Conservation (phyloP, 2,113 vertebrate species). For the Paracanthobrama guichenoti region DNA sequence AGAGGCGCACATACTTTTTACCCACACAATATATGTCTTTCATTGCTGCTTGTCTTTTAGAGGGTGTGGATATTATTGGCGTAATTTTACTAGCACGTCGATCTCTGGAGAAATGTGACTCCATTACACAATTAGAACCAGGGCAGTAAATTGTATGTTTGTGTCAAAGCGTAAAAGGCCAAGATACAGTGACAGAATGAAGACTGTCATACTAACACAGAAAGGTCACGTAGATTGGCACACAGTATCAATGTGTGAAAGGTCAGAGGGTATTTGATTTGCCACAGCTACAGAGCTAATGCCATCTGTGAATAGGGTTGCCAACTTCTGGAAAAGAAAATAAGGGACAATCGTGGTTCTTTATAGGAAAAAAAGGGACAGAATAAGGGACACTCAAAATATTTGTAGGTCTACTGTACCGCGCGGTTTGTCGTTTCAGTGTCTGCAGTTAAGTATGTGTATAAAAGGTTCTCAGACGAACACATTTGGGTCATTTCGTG, state of each 20-base stretch:
- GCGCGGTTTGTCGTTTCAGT: too few species aligned
- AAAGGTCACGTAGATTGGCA: constrained; percentile 20
- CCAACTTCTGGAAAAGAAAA: too few species aligned
- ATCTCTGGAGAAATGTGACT: constrained; percentile 52
- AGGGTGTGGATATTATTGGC: constrained; percentile 51
- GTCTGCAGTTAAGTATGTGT: too few species aligned
- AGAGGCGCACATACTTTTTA: constrained; percentile 33
- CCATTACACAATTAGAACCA: constrained; percentile 50
- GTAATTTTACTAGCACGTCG: constrained; percentile 4
- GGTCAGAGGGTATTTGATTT: constrained; percentile 6
- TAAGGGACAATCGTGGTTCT: too few species aligned
- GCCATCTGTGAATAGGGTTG: too few species aligned
- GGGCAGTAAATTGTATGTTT: constrained; percentile 34
- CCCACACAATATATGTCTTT: constrained; percentile 42
- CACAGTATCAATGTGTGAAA: constrained; percentile 24
- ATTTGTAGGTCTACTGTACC: too few species aligned
- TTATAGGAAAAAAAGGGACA: too few species aligned
- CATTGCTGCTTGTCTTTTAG: constrained; percentile 50
- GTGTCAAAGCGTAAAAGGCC: constrained; percentile 12
- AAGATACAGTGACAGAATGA: constrained; percentile 13
- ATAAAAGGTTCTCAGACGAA: too few species aligned
- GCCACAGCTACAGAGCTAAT: neutral
- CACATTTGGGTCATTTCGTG: too few species aligned
- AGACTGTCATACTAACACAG: neutral
- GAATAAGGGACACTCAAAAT: too few species aligned